A percentile compares a stretch with the other conserved stretches of the same genome.
Evolutionary conservation across 2,113 vertebrate genomes (phyloP).

Genomic region (Corythornis madagascariensis): DNA sequence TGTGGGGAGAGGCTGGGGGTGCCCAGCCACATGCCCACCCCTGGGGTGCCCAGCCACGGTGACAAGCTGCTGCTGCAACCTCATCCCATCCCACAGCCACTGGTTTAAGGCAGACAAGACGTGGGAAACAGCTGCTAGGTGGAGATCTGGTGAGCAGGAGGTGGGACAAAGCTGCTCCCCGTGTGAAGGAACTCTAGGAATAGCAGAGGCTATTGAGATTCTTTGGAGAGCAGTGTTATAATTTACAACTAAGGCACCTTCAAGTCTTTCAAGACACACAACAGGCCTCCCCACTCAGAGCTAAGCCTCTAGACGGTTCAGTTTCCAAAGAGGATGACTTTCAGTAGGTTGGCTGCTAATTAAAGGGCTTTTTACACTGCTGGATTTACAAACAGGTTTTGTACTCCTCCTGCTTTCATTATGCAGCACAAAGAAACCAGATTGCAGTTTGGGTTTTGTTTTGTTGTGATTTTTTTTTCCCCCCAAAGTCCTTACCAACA

Average conservation of each 20-base stretch:
- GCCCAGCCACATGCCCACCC: neutral
- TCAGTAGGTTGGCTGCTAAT: neutral
- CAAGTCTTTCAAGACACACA: neutral
- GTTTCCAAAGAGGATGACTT: neutral
- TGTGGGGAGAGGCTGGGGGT: neutral
- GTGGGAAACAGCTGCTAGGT: neutral
- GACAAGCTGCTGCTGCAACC: neutral
- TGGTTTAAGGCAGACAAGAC: neutral
- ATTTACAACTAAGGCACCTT: neutral
- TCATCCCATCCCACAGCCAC: neutral
- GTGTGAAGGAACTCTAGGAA: neutral
- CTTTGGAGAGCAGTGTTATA: neutral
- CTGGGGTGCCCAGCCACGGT: accelerated
- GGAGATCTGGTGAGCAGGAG: neutral
- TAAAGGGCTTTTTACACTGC: neutral
- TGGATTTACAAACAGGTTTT: neutral
- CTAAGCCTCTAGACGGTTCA: neutral
- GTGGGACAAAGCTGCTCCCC: neutral
- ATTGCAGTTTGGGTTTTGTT: neutral
- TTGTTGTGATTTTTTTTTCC: too few relatives aligned
- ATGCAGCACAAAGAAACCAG: neutral
- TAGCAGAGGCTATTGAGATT: neutral
- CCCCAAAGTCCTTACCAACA: neutral
- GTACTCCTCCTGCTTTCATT: neutral
- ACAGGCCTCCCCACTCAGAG: neutral